A percentile compares a stretch with the other conserved stretches of the same genome.
Evolutionary conservation across 1,140 invertebrate genomes (phyloP).

Genomic region (Drosophila serrata): DNA sequence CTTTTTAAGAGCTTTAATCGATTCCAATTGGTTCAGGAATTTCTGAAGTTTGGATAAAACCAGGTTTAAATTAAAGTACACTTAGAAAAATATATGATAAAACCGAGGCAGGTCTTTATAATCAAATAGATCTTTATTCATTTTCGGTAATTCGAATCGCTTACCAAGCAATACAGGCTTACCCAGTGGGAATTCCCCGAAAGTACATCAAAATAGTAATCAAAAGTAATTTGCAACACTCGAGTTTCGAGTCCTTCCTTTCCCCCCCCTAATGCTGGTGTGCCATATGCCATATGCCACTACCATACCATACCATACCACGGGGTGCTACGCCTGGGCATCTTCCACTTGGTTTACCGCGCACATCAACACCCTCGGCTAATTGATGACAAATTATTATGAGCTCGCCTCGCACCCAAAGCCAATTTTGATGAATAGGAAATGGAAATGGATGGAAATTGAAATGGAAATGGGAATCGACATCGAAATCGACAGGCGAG

Average conservation of each 20-base stretch:
- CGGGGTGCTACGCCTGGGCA: slow-evolving; percentile 57
- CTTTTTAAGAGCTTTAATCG: slow-evolving; percentile 23
- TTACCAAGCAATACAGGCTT: slow-evolving; percentile 46
- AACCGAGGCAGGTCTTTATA: not conserved
- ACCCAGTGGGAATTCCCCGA: slow-evolving; percentile 62
- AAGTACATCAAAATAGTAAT: slow-evolving; percentile 81
- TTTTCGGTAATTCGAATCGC: slow-evolving; percentile 71
- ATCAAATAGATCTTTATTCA: slow-evolving; percentile 65
- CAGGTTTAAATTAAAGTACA: not conserved
- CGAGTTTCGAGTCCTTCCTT: slow-evolving; percentile 26
- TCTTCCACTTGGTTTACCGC: slow-evolving; percentile 82
- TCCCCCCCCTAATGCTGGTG: not conserved
- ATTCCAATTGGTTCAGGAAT: slow-evolving; percentile 2
- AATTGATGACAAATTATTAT: slow-evolving; percentile 84
- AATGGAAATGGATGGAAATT: slow-evolving; percentile 39
- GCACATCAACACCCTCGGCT: slow-evolving; percentile 83
- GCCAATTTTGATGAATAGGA: slow-evolving; percentile 81
- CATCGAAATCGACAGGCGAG: slow-evolving; percentile 26
- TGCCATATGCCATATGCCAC: slow-evolving; percentile 50
- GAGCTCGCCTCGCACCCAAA: slow-evolving; percentile 72
- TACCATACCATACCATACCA: slow-evolving; percentile 61
- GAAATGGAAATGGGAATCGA: slow-evolving; percentile 35
- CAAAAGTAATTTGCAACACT: slow-evolving; percentile 77
- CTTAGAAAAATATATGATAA: not conserved
- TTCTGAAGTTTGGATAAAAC: no score